Evolutionary conservation across 2,888 invertebrate species (phyloP).

Genomic region (Rhingia rostrata): DNA sequence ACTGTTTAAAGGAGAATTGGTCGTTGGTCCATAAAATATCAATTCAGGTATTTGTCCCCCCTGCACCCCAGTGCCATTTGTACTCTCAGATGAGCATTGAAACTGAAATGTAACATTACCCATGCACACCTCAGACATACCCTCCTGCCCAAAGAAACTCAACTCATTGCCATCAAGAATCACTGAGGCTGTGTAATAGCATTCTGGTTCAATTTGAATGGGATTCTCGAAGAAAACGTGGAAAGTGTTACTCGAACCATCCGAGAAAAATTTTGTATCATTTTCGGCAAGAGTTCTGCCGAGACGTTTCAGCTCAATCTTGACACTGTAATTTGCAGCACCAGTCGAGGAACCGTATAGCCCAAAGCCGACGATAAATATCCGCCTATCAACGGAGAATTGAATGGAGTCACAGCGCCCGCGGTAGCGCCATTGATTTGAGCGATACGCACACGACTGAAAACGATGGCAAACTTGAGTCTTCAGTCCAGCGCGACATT

Average conservation of each 20-base stretch:
- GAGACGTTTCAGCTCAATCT: conserved; percentile 95
- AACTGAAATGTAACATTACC: conserved; percentile 98
- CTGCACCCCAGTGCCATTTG: conserved; percentile 98
- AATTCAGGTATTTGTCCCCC: conserved; percentile 98
- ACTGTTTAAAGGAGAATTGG: conserved; percentile 82
- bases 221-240: conserved; percentile 92
- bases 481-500: conserved; percentile 93
- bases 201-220: conserved; percentile 95
- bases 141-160: conserved; percentile 98
- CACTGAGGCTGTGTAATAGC: conserved; percentile 97
- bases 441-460: conserved; percentile 97
- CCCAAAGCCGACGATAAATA: conserved; percentile 97
- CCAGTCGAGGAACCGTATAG: conserved; percentile 98
- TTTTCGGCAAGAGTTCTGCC: conserved; percentile 95
- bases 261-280: conserved; percentile 96
- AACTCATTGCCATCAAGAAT: conserved; percentile 96
- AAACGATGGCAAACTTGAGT: conserved; percentile 98
- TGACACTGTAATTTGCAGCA: conserved; percentile 96
- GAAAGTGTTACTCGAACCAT: conserved; percentile 97
- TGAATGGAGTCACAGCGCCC: conserved; percentile 98
- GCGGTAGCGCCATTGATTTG: conserved; percentile 98
- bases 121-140: conserved; percentile 95
- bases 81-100: conserved; percentile 98
- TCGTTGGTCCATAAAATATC: conserved; percentile 95
- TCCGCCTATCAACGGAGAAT: conserved; percentile 96